These are phyloP conservation scores for Strix uralensis DNA, from an alignment of 2,113 vertebrate species.

Conservation along the genomic window DNA sequence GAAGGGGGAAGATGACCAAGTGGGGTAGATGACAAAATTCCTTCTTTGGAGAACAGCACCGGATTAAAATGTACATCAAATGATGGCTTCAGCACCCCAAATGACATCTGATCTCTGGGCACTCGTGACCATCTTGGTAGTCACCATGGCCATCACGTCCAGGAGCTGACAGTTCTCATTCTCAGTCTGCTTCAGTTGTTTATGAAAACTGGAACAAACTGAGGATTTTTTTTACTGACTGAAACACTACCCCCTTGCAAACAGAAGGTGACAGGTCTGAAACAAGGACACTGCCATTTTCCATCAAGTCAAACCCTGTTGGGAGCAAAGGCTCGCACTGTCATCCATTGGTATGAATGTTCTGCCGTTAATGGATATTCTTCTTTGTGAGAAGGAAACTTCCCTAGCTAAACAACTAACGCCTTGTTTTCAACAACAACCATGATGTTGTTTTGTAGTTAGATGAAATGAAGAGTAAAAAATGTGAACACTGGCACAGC, in stretches of 20 bases:
- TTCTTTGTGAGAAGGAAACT: neutral
- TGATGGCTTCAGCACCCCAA: neutral
- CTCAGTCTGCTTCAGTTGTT: neutral
- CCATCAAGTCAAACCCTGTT: neutral
- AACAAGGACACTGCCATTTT: neutral
- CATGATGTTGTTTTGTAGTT: neutral
- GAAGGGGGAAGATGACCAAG: neutral
- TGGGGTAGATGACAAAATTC: neutral
- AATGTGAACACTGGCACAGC: neutral
- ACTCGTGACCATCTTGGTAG: neutral
- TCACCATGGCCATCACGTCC: fast-evolving
- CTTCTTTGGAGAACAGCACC: neutral
- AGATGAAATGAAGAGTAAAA: neutral
- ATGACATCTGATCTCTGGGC: neutral
- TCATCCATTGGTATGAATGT: neutral
- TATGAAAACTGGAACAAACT: neutral
- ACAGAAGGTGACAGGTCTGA: neutral
- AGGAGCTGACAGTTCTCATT: neutral
- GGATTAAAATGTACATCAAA: neutral
- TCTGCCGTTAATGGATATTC: neutral
- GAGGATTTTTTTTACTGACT: neutral
- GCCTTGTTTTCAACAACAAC: neutral
- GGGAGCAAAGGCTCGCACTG: neutral
- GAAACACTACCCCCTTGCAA: neutral
- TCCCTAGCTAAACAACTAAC: neutral